A percentile compares a stretch with the other conserved stretches of the same genome.
phyloP scores from a whole-genome alignment of 2,113 vertebrate species.

The Rynchops niger region DNA sequence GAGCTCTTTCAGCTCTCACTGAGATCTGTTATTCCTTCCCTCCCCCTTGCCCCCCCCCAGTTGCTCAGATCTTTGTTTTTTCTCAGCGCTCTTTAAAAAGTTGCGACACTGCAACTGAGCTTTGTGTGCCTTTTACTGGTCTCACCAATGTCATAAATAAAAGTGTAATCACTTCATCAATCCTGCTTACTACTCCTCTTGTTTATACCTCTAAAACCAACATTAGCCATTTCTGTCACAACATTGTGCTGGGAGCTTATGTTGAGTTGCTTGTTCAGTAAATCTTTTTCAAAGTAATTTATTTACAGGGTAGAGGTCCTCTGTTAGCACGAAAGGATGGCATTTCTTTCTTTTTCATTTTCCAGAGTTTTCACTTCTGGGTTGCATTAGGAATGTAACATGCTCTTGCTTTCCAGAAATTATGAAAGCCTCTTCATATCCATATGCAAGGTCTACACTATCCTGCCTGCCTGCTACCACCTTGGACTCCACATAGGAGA shows the following conservation, averaged over 20 bases:
- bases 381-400: neutral
- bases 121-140: neutral
- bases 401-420: neutral
- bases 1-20: neutral
- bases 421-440: rapidly evolving
- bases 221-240: constrained; percentile 35
- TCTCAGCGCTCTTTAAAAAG: neutral
- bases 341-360: neutral
- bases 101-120: neutral
- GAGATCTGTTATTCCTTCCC: neutral
- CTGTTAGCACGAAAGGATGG: neutral
- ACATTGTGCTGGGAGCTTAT: neutral
- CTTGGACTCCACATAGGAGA: neutral
- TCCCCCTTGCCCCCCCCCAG: too few relatives aligned
- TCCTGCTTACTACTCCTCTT: constrained; percentile 8
- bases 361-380: neutral
- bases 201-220: constrained; percentile 32
- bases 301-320: neutral
- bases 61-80: neutral
- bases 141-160: constrained; percentile 32
- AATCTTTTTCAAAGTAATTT: neutral
- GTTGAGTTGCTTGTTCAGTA: neutral
- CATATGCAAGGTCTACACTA: rapidly evolving
- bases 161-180: constrained; percentile 38
- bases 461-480: too few relatives aligned